Base-by-base conservation (phyloP, 2,797 vertebrate genomes). In the Sebastes jordani region DNA sequence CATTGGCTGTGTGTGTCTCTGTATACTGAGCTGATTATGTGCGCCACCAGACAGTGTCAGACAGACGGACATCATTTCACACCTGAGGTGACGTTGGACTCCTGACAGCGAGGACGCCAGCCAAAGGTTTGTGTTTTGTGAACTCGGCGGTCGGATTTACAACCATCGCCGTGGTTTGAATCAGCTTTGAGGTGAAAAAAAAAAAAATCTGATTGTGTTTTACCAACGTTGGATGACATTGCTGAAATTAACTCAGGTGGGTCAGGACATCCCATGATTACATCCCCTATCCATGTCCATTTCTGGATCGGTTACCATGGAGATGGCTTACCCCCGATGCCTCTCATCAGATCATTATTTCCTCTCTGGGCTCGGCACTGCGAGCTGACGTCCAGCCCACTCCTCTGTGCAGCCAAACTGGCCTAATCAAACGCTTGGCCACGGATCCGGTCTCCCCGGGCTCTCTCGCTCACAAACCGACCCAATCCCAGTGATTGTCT, bases 261-360 rank as follows among this genome's bases (percentile, higher is more conserved):
- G 55, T 80, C 72, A 73, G 83, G 67, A 27, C 84, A 85, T 69
- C 73, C 63, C 42, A 5, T 74, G 55, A 89, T 87, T 83, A 68
- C 69, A 56, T 76, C 65, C 22, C 58, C 32, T 66, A 64, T 74
- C 27, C 20, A 3, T 80, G 34, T 81, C 18, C 76, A 66, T 81
- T 60, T 74, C 49, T 64, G 68, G 69, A 54, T 42, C 16, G 69
- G 88, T 93, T 71, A 22, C 89, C 80, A 90, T 86, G 84, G 86
- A 2, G 55, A 89, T 55, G 49, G 49, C 20, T 20, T 54, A 22
- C 49, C 49, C 9, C 49, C 8, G 2, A 54, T 18, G 61, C 75
- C 63, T 82, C 81, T 82, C 42, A 78, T 88, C 80, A 82, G 65
- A 86, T 91, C 74, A 83, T 91, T 85, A 86, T 88, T 85, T 88